A percentile compares a stretch with the other conserved stretches of the same genome.
These are phyloP conservation scores for Hypotaenidia philippensis DNA, from an alignment of 2,797 vertebrate genomes.

Conservation along the genomic window DNA sequence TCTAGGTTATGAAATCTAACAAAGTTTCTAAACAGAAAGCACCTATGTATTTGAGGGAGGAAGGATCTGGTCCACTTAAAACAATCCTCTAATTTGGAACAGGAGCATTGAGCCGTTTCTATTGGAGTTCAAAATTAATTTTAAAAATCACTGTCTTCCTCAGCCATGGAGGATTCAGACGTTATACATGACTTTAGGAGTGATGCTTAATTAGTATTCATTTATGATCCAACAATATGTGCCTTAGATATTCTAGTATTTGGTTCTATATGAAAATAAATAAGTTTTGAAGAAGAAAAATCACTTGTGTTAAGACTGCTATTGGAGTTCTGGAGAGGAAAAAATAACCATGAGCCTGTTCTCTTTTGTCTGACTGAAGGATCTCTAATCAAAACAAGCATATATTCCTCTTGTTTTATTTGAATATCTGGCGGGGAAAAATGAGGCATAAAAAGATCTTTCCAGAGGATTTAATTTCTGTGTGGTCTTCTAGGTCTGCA, in stretches of 20 bases:
- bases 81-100: neutral
- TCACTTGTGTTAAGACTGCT: neutral
- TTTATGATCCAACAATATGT: neutral
- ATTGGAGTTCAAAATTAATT: neutral
- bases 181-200: neutral
- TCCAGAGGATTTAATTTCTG: neutral
- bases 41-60: neutral
- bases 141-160: neutral
- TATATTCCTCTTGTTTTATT: neutral
- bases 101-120: neutral
- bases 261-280: neutral
- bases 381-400: neutral
- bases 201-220: neutral
- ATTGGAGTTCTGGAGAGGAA: neutral
- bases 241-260: neutral
- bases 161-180: neutral
- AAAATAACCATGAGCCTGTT: neutral
- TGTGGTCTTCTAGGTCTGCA: slow-evolving; percentile 87
- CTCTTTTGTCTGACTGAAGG: neutral
- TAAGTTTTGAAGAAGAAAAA: neutral
- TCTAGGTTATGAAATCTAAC: neutral
- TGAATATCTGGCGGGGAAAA: neutral
- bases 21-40: neutral
- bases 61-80: neutral
- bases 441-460: neutral